Evolutionary conservation across 2,113 vertebrate species (phyloP).

Genomic region (Siphamia tubifer): DNA sequence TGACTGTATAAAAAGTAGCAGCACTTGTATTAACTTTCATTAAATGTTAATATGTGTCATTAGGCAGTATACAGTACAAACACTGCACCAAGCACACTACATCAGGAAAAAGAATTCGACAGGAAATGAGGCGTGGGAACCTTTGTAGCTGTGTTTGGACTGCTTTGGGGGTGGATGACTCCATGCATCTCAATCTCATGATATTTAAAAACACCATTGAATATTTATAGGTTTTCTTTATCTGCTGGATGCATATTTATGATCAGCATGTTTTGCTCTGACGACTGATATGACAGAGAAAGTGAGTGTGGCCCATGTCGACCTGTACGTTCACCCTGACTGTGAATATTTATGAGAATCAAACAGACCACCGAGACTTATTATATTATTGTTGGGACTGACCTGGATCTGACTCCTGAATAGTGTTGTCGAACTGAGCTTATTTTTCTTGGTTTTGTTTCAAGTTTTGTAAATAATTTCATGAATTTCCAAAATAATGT

Average conservation of each 20-base stretch:
- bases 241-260: constrained; percentile 38
- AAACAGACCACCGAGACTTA: constrained; percentile 2
- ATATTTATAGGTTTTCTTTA: constrained; percentile 25
- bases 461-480: neutral
- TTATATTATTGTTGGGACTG: constrained; percentile 12
- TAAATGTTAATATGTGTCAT: neutral
- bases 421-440: neutral
- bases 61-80: neutral
- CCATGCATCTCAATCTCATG: neutral
- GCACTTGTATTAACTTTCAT: neutral
- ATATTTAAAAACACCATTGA: constrained; percentile 22
- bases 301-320: neutral
- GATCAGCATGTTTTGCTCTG: constrained; percentile 16
- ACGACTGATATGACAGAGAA: constrained; percentile 24
- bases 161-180: neutral
- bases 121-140: neutral
- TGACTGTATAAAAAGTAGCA: neutral
- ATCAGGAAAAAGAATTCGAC: neutral
- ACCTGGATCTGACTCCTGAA: neutral
- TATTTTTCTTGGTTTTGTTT: neutral
- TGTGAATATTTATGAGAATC: constrained; percentile 35
- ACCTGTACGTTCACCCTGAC: neutral
- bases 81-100: neutral
- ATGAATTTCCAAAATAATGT: neutral
- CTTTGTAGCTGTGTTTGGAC: constrained; percentile 4